Evolutionary conservation across 2,797 vertebrate genomes (phyloP).

Genomic region (Astyanax mexicanus): DNA sequence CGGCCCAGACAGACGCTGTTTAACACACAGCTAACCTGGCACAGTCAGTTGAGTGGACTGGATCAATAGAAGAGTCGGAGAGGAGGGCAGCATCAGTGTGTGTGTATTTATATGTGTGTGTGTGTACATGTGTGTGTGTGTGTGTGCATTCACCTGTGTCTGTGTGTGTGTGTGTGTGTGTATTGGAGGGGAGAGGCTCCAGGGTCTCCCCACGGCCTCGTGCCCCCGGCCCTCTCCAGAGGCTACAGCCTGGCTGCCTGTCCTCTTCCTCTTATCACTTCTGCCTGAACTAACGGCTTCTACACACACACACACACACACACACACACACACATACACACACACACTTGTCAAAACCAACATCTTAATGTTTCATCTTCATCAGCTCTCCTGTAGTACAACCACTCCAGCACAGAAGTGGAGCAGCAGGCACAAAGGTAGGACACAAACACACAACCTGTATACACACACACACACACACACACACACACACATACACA

Average conservation of each 20-base stretch:
- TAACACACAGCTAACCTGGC: slow-evolving; percentile 84
- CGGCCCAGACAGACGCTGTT: slow-evolving; percentile 70
- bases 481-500: slow-evolving; percentile 32
- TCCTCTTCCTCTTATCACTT: slow-evolving; percentile 76
- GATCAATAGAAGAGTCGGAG: slow-evolving; percentile 93
- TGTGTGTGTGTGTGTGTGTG: slow-evolving; percentile 71
- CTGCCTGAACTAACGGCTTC: slow-evolving; percentile 44
- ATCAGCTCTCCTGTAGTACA: slow-evolving; percentile 54
- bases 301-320: slow-evolving; percentile 39
- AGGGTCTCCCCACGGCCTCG: slow-evolving; percentile 45
- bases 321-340: slow-evolving; percentile 51
- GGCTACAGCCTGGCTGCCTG: slow-evolving; percentile 66
- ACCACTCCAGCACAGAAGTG: slow-evolving; percentile 35
- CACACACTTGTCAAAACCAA: slow-evolving; percentile 46
- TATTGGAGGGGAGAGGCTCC: slow-evolving; percentile 44
- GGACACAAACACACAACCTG: slow-evolving; percentile 25
- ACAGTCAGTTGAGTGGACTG: slow-evolving; percentile 83
- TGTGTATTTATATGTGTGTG: slow-evolving; percentile 68
- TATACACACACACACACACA: slow-evolving; percentile 36
- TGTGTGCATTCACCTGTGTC: slow-evolving; percentile 68
- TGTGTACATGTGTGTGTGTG: slow-evolving; percentile 68
- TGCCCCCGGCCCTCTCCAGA: slow-evolving; percentile 70
- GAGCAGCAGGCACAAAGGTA: slow-evolving; percentile 35
- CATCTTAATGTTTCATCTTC: slow-evolving; percentile 35
- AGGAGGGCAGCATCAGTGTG: slow-evolving; percentile 74